Conservation (phyloP, 2,888 invertebrate genomes). For the Agriopis marginaria region DNA sequence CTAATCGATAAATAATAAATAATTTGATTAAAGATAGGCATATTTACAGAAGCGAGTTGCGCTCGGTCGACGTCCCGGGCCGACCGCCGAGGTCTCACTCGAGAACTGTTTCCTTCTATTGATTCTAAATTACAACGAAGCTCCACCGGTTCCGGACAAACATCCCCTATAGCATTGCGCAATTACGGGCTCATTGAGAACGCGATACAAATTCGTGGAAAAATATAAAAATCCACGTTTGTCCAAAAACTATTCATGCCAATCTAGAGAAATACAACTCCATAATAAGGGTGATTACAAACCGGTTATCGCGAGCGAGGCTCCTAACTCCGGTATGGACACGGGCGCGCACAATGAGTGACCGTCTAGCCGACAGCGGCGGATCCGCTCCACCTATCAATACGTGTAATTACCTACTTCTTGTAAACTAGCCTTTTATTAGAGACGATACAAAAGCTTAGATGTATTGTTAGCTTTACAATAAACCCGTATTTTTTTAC, state of each 20-base stretch:
- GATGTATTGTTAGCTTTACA: constrained; percentile 28
- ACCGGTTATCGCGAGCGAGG: constrained; percentile 60
- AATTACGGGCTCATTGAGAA: constrained; percentile 27
- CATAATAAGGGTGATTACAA: constrained; percentile 65
- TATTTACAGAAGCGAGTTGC: constrained; percentile 83
- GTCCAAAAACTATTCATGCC: constrained; percentile 56
- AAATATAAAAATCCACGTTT: constrained; percentile 49
- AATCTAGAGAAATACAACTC: constrained; percentile 55
- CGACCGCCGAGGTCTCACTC: constrained; percentile 51
- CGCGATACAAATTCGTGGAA: constrained; percentile 37
- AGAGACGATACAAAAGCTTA: constrained; percentile 66
- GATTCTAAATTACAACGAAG: constrained; percentile 56
- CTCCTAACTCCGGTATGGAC: constrained; percentile 35
- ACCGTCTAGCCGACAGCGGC: constrained; percentile 58
- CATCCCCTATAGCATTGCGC: constrained; percentile 59
- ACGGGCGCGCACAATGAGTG: constrained; percentile 53
- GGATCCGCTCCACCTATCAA: constrained; percentile 59
- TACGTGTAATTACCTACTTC: constrained; percentile 69
- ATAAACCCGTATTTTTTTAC: constrained; percentile 71
- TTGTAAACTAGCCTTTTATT: constrained; percentile 73
- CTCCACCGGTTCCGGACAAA: constrained; percentile 66
- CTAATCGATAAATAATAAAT: constrained; percentile 83
- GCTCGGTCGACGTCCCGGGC: constrained; percentile 58
- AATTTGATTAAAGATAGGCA: constrained; percentile 76
- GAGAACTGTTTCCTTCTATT: constrained; percentile 51